phyloP scores from a whole-genome alignment of 2,797 vertebrate genomes.

The Acrocephalus scirpaceus region DNA sequence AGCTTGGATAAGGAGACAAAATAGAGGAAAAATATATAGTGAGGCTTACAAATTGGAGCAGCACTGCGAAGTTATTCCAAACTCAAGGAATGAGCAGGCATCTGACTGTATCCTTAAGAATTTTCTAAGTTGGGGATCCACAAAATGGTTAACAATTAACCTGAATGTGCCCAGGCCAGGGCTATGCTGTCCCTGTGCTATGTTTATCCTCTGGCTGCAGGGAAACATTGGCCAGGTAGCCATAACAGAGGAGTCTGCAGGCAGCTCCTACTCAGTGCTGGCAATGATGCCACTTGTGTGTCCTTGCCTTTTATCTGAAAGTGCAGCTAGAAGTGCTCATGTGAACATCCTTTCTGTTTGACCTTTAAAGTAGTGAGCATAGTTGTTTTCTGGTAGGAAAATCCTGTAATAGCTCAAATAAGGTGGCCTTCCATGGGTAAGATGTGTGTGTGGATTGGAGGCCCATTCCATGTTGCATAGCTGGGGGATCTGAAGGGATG shows the following conservation, averaged over 20 bases:
- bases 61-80: background rate
- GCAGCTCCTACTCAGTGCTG: background rate
- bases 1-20: background rate
- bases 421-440: background rate
- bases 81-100: background rate
- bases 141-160: background rate
- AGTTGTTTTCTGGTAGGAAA: background rate
- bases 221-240: background rate
- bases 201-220: background rate
- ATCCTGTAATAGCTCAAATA: background rate
- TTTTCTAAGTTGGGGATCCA: background rate
- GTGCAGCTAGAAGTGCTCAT: background rate
- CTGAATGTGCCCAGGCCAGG: background rate
- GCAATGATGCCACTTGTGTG: background rate
- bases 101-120: background rate
- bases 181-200: background rate
- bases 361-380: background rate
- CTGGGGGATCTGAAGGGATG: background rate
- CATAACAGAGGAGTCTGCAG: background rate
- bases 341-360: background rate
- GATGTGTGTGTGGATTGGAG: background rate
- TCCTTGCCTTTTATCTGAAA: background rate
- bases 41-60: background rate
- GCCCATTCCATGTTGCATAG: background rate
- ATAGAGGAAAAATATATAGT: background rate